Percentiles rank a stretch among this genome's conserved stretches.
These are phyloP conservation scores for Aphelenchoides avenae DNA, from an alignment of 1,140 invertebrate species.

Conservation along the genomic window DNA sequence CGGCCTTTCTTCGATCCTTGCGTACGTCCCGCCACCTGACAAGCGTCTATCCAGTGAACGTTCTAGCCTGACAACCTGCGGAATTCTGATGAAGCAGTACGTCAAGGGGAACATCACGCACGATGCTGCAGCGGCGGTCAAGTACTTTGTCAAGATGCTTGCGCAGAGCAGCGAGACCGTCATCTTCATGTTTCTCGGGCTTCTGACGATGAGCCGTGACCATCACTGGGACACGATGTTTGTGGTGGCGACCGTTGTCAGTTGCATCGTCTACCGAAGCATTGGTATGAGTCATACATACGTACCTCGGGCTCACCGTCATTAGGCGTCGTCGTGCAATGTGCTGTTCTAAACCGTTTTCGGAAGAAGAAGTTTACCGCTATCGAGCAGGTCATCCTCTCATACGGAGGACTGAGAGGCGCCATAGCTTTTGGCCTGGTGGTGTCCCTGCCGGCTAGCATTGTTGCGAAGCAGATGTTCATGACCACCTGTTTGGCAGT, in stretches of 20 bases:
- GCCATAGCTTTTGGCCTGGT: slow-evolving; percentile 28
- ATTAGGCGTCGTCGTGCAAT: neutral
- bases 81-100: slow-evolving; percentile 98
- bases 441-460: slow-evolving; percentile 17
- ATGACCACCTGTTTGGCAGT: slow-evolving; percentile 23
- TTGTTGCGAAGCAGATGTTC: slow-evolving; percentile 22
- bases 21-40: too few relatives aligned
- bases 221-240: neutral
- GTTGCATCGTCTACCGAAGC: neutral
- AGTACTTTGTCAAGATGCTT: slow-evolving; percentile 97
- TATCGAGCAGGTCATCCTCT: slow-evolving; percentile 22
- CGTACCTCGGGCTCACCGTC: too few relatives aligned
- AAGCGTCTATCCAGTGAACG: too few relatives aligned
- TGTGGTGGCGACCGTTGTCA: neutral
- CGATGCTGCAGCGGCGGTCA: slow-evolving; percentile 93
- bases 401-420: slow-evolving; percentile 21
- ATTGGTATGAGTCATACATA: too few relatives aligned
- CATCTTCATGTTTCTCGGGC: slow-evolving; percentile 1
- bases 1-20: slow-evolving; percentile 53
- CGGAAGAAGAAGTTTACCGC: slow-evolving; percentile 22
- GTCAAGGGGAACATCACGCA: slow-evolving; percentile 95
- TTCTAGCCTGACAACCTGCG: slow-evolving; percentile 86
- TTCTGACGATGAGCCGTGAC: slow-evolving; percentile 3
- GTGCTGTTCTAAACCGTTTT: slow-evolving; percentile 8
- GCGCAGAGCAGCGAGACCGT: slow-evolving; percentile 59